These are phyloP conservation scores for Drosophila engyochracea DNA, from an alignment of 2,888 invertebrate species.

Conservation along the genomic window DNA sequence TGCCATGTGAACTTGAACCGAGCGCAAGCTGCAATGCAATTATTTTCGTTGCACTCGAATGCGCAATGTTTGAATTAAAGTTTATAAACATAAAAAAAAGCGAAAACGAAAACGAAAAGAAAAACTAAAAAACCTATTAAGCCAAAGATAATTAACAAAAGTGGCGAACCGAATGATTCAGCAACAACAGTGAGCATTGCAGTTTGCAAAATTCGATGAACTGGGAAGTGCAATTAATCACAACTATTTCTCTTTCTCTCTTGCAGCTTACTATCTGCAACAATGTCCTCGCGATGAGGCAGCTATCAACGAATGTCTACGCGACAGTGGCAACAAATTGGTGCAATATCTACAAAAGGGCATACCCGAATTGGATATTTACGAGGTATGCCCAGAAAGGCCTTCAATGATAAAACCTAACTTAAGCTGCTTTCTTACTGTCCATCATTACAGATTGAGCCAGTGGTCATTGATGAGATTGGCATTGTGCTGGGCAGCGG, in stretches of 20 bases:
- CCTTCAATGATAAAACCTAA: not conserved
- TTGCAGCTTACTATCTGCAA: slow-evolving; percentile 90
- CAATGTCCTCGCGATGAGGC: slow-evolving; percentile 90
- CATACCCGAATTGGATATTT: slow-evolving; percentile 90
- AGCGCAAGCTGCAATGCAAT: slow-evolving; percentile 38
- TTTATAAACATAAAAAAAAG: not conserved
- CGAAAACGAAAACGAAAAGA: not conserved
- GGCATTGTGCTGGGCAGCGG: slow-evolving; percentile 92
- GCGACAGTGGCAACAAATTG: slow-evolving; percentile 91
- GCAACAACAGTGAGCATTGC: slow-evolving; percentile 1
- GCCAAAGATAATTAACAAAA: slow-evolving; percentile 20
- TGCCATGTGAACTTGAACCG: slow-evolving; percentile 48
- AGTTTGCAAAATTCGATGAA: slow-evolving; percentile 39
- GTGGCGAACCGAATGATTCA: slow-evolving; percentile 26
- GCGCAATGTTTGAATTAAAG: slow-evolving; percentile 42
- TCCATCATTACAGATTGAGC: slow-evolving; percentile 88
- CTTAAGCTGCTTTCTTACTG: too few species aligned
- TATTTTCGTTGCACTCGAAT: slow-evolving; percentile 53
- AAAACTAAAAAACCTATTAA: slow-evolving; percentile 10
- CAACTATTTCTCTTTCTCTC: not conserved
- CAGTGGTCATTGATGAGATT: slow-evolving; percentile 93
- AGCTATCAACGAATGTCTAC: slow-evolving; percentile 90
- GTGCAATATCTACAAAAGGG: slow-evolving; percentile 90
- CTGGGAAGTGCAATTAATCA: slow-evolving; percentile 36
- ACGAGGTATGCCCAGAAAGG: slow-evolving; percentile 86